Evolutionary conservation across 2,797 vertebrate species (phyloP).

Genomic region (Phataginus tricuspis): DNA sequence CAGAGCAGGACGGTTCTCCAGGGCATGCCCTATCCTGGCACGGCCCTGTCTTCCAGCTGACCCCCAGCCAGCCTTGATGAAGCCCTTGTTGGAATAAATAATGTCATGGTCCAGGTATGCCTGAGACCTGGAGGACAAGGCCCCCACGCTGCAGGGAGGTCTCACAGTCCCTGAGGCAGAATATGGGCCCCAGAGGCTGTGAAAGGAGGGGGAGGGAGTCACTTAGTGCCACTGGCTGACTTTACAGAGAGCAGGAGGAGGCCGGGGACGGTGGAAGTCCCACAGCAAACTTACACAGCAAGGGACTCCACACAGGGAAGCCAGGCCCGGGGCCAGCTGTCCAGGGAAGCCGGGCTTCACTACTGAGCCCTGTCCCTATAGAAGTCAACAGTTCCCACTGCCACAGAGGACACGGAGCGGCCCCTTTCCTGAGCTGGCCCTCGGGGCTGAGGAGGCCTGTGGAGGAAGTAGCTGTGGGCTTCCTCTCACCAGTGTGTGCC

Average conservation of each 20-base stretch:
- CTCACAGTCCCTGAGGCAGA: fast-evolving
- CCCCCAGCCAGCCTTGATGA: background rate
- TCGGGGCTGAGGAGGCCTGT: background rate
- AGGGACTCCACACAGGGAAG: background rate
- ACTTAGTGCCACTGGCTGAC: background rate
- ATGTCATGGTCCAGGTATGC: background rate
- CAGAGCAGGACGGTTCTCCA: fast-evolving
- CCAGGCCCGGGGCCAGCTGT: background rate
- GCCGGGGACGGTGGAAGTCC: background rate
- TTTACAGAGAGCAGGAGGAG: background rate
- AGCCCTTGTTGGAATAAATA: background rate
- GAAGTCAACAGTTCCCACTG: background rate
- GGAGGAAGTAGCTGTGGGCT: background rate
- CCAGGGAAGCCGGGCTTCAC: background rate
- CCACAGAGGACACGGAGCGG: background rate
- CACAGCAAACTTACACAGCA: fast-evolving
- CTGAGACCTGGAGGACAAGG: background rate
- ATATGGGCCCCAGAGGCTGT: background rate
- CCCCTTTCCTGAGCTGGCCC: background rate
- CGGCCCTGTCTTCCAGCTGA: background rate
- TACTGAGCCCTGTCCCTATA: background rate
- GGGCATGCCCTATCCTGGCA: background rate
- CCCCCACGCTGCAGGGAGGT: background rate
- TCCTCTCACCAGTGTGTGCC: fast-evolving
- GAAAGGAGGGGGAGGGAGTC: background rate